Evolutionary conservation across 1,140 invertebrate species (phyloP).

Genomic region (Drosophila kepulauana): DNA sequence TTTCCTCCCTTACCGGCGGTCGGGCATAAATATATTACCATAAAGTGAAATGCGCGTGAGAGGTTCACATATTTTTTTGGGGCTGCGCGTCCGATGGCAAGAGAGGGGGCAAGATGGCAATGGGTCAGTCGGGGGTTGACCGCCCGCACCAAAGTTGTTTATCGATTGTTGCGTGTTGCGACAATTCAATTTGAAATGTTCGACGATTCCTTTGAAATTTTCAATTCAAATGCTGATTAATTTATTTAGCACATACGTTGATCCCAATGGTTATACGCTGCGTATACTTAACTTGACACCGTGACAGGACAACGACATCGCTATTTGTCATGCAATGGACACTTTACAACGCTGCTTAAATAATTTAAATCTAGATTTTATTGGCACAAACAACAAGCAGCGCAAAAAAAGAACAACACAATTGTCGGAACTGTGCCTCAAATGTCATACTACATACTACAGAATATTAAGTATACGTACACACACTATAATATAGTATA

Average conservation of each 20-base stretch:
- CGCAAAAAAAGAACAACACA: conserved; percentile 40
- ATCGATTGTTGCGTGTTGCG: conserved; percentile 60
- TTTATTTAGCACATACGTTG: conserved; percentile 59
- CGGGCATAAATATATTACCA: conserved; percentile 56
- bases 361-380: conserved; percentile 75
- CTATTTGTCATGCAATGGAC: conserved; percentile 62
- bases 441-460: conserved; percentile 38
- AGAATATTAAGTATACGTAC: no score
- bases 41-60: conserved; percentile 62
- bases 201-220: conserved; percentile 17
- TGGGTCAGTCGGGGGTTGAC: not conserved
- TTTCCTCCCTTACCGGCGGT: no score
- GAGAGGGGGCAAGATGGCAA: not conserved
- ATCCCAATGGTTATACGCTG: not conserved
- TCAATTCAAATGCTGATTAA: conserved; percentile 59
- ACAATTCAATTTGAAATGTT: conserved; percentile 66
- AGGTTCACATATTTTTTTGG: conserved; percentile 25
- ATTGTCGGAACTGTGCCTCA: conserved; percentile 55
- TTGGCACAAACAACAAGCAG: conserved; percentile 48
- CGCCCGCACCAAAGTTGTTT: conserved; percentile 1
- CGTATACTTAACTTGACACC: not conserved
- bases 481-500: not conserved
- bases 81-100: not conserved
- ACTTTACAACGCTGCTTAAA: conserved; percentile 42
- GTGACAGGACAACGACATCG: conserved; percentile 46